A percentile compares a stretch with the other conserved stretches of the same genome.
Conservation (phyloP, 2,113 vertebrate genomes). For the Climacteris rufus region DNA sequence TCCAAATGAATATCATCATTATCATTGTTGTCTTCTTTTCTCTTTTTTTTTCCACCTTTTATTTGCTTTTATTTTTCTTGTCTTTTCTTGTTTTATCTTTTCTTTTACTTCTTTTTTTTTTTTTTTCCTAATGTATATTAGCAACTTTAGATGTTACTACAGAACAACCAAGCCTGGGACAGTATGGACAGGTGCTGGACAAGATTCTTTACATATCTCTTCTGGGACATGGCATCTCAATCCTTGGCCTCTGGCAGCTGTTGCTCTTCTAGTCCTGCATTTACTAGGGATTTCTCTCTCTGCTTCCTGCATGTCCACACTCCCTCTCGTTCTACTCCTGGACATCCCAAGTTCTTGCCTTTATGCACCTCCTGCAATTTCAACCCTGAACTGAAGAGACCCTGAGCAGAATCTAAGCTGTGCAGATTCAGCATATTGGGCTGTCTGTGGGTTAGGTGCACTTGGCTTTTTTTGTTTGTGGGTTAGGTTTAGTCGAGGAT, state of each 20-base stretch:
- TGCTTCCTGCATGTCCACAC: neutral
- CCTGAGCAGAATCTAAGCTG: neutral
- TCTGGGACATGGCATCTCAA: neutral
- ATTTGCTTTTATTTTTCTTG: neutral
- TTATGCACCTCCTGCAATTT: neutral
- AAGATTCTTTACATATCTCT: constrained; percentile 23
- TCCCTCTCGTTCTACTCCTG: neutral
- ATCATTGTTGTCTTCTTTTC: neutral
- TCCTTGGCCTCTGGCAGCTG: neutral
- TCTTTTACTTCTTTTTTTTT: neutral
- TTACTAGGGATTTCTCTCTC: neutral
- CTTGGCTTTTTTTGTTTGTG: neutral
- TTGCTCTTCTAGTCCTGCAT: neutral
- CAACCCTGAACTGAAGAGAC: neutral
- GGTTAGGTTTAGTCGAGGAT: fast-evolving
- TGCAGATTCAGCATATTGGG: neutral
- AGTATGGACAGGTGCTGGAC: neutral
- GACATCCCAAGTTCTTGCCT: neutral
- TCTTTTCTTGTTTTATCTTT: neutral
- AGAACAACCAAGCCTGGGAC: neutral
- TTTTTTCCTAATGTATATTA: neutral
- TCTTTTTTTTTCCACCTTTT: fast-evolving
- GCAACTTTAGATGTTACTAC: neutral
- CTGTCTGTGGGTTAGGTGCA: neutral
- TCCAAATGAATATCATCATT: neutral